Evolutionary conservation across 1,140 invertebrate species (phyloP), one percentile per base, ranked within the genome.

Genomic region (Brachionus calyciflorus): DNA sequence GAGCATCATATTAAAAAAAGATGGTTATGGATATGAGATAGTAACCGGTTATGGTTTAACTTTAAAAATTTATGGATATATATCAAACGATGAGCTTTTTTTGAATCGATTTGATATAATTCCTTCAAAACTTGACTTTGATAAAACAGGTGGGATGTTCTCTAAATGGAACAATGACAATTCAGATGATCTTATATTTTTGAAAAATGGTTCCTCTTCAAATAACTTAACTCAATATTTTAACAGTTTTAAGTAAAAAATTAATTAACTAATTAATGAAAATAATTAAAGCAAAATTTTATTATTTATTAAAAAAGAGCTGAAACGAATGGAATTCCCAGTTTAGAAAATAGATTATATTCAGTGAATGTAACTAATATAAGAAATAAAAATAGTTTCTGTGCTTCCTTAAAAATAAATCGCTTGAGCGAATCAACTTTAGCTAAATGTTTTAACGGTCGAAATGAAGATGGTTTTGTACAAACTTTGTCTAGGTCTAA

Each of bases 101-200:
- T 19, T 60, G 19, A 60, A 60, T 40, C 55, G 55, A 6, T 60
- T 33, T 37, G 55, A 60, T 37, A 60, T 60, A n/a, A 60, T 60
- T 33, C 55, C 55, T 7, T 26, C 55, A 4, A 60, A 60, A 60
- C 28, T 26, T 19, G 55, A 60, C 37, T 3, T 6, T 21, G 55
- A 30, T 17, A 60, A 60, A 60, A 33, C 37, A 19, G 30, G 19
- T 33, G 55, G 55, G 5, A 14, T 60, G 33, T 60, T 60, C 19
- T 60, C 55, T 4, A 19, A 60, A n/a, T 60, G 55, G 55, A 17
- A 60, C 37, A 57, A 26, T 28, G 7, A 57, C 37, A 0, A 0
- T 0, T 0, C n/a, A n/a, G 17, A 60, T 21, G 55, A 60, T 37
- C 19, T 60, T 26, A 37, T 30, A 7, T 33, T n/a, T 33, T 60